These are phyloP conservation scores for Blastobasis adustella DNA, from an alignment of 2,888 invertebrate species.

Conservation along the genomic window DNA sequence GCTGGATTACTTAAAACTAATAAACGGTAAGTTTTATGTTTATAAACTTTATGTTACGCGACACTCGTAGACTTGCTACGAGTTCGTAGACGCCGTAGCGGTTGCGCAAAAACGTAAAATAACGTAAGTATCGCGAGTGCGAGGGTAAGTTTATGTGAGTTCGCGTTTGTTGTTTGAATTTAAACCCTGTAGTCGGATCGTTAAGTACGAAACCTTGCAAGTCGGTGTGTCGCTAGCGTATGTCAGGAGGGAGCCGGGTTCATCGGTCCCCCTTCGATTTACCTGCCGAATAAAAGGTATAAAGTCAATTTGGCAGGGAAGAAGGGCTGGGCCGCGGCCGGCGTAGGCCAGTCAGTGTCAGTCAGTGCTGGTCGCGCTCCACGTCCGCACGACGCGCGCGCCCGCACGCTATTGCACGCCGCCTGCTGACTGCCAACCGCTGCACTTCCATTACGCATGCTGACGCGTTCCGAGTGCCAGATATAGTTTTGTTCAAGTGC, in stretches of 20 bases:
- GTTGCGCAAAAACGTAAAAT: conserved; percentile 9
- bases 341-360: conserved; percentile 50
- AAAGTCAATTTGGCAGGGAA: conserved; percentile 70
- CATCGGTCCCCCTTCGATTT: conserved; percentile 65
- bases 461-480: no score
- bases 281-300: conserved; percentile 73
- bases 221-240: conserved; percentile 27
- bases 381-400: conserved; percentile 33
- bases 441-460: background rate
- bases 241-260: conserved; percentile 48
- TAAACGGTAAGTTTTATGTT: conserved; percentile 26
- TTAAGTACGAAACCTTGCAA: conserved; percentile 30
- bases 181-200: conserved; percentile 14
- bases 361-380: conserved; percentile 22
- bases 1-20: conserved; percentile 24
- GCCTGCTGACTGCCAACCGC: conserved; percentile 22
- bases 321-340: conserved; percentile 67
- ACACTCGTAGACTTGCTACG: conserved; percentile 34
- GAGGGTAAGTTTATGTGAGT: no score
- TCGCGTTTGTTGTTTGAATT: conserved; percentile 11
- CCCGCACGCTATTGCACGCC: conserved; percentile 29
- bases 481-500: no score
- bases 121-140: no score
- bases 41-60: conserved; percentile 11
- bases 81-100: conserved; percentile 21